These are phyloP conservation scores for Pelagia noctiluca DNA, from an alignment of 30 jellyfish, hydroid and myxozoan species.

Conservation along the genomic window DNA sequence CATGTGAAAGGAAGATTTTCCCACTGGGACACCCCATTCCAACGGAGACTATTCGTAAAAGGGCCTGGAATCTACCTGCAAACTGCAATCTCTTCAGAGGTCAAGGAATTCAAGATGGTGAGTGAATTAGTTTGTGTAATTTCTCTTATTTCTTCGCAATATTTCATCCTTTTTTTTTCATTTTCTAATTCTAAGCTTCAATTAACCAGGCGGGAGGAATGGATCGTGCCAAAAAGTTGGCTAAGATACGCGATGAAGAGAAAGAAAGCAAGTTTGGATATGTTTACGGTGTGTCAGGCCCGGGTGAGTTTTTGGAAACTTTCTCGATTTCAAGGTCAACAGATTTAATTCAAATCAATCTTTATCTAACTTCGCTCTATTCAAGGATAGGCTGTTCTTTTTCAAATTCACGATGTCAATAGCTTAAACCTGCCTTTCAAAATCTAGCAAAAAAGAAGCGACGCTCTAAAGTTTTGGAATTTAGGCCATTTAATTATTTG, in stretches of 20 bases:
- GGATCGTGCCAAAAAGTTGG: constrained; percentile 76
- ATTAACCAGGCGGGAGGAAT: constrained; percentile 86
- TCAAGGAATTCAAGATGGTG: constrained; percentile 67
- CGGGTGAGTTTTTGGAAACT: constrained; percentile 73
- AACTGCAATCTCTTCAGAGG: constrained; percentile 52
- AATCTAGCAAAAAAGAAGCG: no score
- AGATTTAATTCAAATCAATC: no score
- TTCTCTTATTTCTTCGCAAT: not conserved
- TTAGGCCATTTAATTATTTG: no score
- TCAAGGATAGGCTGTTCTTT: not conserved
- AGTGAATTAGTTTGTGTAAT: constrained; percentile 4
- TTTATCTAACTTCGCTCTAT: no score
- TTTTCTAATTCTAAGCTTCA: not conserved
- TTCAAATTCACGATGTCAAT: no score
- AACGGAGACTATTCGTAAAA: constrained; percentile 1
- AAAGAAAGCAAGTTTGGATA: constrained; percentile 89
- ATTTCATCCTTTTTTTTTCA: not conserved
- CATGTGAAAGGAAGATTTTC: no score
- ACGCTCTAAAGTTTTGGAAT: no score
- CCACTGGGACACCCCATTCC: not conserved
- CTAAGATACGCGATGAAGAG: constrained; percentile 89
- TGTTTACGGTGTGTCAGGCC: constrained; percentile 99
- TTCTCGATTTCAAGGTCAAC: not conserved
- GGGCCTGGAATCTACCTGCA: constrained; percentile 74
- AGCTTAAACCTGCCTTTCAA: no score